phyloP scores from a whole-genome alignment of 1,140 invertebrate genomes.

The Anadara kagoshimensis region DNA sequence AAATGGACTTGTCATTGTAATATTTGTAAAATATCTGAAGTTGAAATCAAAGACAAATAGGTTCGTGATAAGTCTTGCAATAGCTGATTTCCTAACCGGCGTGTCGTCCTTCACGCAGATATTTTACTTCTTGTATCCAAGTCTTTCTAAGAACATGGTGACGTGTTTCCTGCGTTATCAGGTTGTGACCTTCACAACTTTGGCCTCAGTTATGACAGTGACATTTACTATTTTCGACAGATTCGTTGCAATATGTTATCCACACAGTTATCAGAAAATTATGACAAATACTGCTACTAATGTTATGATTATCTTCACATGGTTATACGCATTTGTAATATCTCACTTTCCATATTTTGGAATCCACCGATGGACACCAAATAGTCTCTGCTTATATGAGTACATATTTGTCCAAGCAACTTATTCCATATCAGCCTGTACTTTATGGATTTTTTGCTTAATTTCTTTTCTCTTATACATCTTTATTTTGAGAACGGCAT shows the following conservation, averaged over 20 bases:
- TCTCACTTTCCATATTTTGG: constrained; percentile 21
- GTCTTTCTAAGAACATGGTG: constrained; percentile 7
- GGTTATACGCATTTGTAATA: constrained; percentile 22
- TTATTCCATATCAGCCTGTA: constrained; percentile 11
- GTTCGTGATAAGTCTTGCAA: constrained; percentile 41
- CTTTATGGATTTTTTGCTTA: constrained; percentile 21
- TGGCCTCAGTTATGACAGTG: constrained; percentile 33
- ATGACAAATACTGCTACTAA: constrained; percentile 23
- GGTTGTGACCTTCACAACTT: constrained; percentile 24
- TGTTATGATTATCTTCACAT: constrained; percentile 15
- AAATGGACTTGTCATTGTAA: constrained; percentile 39
- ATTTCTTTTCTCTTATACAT: constrained; percentile 34
- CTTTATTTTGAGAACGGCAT: constrained; percentile 35
- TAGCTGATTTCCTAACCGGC: constrained; percentile 43
- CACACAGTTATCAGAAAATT: constrained; percentile 27
- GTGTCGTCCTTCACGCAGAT: constrained; percentile 30
- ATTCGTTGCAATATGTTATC: constrained; percentile 41
- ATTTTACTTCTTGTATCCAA: constrained; percentile 34
- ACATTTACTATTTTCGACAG: constrained; percentile 42
- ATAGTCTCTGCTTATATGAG: constrained; percentile 14
- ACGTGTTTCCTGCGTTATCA: constrained; percentile 38
- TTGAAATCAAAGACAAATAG: constrained; percentile 35
- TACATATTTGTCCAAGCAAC: constrained; percentile 15
- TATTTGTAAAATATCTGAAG: constrained; percentile 35
- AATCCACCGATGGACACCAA: constrained; percentile 32